A percentile compares a stretch with the other conserved stretches of the same genome.
These are phyloP conservation scores for Oasisia sp. DNA, from an alignment of 2,888 invertebrate genomes.

Conservation along the genomic window DNA sequence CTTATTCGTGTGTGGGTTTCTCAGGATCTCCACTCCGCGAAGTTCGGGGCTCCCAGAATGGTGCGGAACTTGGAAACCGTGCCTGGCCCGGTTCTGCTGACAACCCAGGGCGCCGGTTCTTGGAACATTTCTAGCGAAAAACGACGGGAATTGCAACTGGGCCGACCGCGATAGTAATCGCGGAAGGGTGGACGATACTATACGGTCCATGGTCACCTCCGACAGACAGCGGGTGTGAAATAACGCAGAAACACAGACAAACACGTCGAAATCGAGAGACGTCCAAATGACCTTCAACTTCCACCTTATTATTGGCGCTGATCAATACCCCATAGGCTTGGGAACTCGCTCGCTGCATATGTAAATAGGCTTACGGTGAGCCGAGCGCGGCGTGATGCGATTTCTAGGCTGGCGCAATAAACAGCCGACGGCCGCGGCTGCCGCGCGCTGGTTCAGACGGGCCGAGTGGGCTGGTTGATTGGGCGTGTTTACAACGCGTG, in stretches of 20 bases:
- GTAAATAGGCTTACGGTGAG: background rate
- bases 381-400: background rate
- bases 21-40: background rate
- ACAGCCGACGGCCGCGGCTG: background rate
- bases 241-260: background rate
- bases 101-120: background rate
- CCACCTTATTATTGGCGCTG: background rate
- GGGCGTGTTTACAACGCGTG: background rate
- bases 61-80: background rate
- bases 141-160: background rate
- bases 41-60: background rate
- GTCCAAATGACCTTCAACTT: slow-evolving; percentile 17
- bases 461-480: background rate
- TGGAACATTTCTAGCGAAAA: background rate
- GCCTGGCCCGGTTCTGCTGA: background rate
- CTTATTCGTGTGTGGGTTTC: background rate
- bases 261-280: background rate
- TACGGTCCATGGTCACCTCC: background rate
- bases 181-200: background rate
- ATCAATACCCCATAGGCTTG: background rate
- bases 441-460: no score
- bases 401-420: background rate
- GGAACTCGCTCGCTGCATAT: background rate
- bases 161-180: background rate
- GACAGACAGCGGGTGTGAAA: background rate